Percentiles rank a stretch among this genome's conserved stretches.
Conservation (phyloP, 2,888 invertebrate genomes). For the Ceratothoa steindachneri region DNA sequence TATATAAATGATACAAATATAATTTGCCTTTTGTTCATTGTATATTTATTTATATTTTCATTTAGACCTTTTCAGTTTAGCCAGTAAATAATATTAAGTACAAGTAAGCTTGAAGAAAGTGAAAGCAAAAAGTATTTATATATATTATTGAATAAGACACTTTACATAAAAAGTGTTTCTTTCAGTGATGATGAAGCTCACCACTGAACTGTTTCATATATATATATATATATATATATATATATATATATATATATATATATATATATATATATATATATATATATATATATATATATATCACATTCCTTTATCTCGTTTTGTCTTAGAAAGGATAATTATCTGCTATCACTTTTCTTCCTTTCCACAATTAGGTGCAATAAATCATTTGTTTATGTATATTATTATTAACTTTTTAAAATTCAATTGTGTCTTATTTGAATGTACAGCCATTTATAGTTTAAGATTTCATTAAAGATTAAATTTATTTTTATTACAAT, state of each 20-base stretch:
- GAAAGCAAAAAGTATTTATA: too few species aligned
- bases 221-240: conserved; percentile 14
- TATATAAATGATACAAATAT: conserved; percentile 13
- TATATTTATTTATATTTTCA: background rate
- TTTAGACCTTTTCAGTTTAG: too few species aligned
- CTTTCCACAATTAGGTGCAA: background rate
- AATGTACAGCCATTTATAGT: background rate
- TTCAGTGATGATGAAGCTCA: too few species aligned
- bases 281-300: background rate
- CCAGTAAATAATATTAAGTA: too few species aligned
- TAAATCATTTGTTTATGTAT: background rate
- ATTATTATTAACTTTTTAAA: too few species aligned
- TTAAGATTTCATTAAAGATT: background rate
- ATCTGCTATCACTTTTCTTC: background rate
- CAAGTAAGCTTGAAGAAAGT: too few species aligned
- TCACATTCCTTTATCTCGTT: background rate
- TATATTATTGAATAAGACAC: too few species aligned
- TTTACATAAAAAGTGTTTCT: too few species aligned
- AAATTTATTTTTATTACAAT: too few species aligned
- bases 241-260: conserved; percentile 15
- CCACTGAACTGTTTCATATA: conserved; percentile 7
- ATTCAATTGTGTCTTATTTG: too few species aligned
- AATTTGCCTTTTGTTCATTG: background rate
- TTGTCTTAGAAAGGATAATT: background rate
- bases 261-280: conserved; percentile 8